Percentiles rank a stretch among this genome's conserved stretches.
Evolutionary conservation across 1,140 invertebrate species (phyloP).

Genomic region (Drosophila pseudoananassae): DNA sequence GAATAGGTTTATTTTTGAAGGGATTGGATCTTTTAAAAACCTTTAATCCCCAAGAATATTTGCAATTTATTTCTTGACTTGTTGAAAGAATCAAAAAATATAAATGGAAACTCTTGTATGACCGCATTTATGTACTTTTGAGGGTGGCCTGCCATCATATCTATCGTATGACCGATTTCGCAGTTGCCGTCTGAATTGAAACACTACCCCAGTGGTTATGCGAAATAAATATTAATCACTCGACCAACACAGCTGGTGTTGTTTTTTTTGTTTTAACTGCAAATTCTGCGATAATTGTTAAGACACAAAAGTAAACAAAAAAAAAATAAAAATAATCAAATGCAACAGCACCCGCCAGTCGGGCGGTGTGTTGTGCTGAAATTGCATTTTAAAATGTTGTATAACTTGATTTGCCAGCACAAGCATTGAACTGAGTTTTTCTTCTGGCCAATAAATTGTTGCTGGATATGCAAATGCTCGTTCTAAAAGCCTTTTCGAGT

Average conservation of each 20-base stretch:
- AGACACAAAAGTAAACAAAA: constrained; percentile 3
- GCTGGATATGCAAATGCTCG: constrained; percentile 42
- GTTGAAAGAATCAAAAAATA: background rate
- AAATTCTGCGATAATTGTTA: constrained; percentile 2
- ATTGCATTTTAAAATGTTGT: constrained; percentile 67
- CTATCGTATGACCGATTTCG: constrained; percentile 23
- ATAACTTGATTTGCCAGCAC: constrained; percentile 71
- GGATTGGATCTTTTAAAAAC: too few species aligned
- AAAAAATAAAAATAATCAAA: background rate
- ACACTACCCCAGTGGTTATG: constrained; percentile 11
- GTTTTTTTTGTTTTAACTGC: background rate
- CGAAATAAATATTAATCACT: constrained; percentile 40
- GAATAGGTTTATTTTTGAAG: too few species aligned
- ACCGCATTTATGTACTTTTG: background rate
- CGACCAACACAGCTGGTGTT: constrained; percentile 30
- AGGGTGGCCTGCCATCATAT: background rate
- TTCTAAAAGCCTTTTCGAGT: constrained; percentile 62
- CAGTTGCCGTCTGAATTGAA: constrained; percentile 12
- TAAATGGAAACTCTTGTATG: background rate
- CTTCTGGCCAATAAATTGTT: constrained; percentile 8
- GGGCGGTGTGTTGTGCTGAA: constrained; percentile 37
- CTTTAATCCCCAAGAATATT: too few species aligned
- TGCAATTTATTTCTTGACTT: background rate
- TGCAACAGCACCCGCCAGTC: constrained; percentile 1
- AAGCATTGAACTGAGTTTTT: constrained; percentile 11